Evolutionary conservation across 2,797 vertebrate species (phyloP).

Genomic region (Lepilemur septentrionalis): DNA sequence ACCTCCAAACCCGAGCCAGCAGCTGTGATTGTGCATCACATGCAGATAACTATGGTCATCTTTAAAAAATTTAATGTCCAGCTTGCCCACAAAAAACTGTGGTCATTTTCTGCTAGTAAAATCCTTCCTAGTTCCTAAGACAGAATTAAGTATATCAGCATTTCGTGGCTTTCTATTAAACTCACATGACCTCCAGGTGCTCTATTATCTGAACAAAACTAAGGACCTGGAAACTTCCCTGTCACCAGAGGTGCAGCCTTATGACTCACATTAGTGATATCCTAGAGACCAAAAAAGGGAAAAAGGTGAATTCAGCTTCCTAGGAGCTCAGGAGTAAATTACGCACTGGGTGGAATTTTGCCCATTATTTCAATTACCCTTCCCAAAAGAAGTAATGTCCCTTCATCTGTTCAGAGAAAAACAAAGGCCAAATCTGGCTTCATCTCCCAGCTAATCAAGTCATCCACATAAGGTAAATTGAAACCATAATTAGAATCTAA

Average conservation of each 20-base stretch:
- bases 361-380: neutral
- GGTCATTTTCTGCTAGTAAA: neutral
- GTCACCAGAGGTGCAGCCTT: neutral
- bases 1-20: neutral
- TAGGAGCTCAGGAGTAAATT: neutral
- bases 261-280: neutral
- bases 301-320: neutral
- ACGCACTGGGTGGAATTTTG: neutral
- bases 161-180: slow-evolving; percentile 23
- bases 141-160: neutral
- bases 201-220: neutral
- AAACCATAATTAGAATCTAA: neutral
- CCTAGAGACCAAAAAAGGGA: neutral
- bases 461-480: neutral
- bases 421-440: neutral
- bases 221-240: neutral
- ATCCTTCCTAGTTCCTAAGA: neutral
- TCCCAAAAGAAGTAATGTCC: slow-evolving; percentile 18
- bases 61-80: neutral
- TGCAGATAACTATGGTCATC: neutral
- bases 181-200: neutral
- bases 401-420: neutral
- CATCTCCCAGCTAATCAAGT: neutral
- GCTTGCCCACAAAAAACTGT: neutral
- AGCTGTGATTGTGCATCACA: neutral